Evolutionary conservation across 2,113 vertebrate species (phyloP), one percentile per base, ranked within the genome.

Genomic region (Mus musculus): DNA sequence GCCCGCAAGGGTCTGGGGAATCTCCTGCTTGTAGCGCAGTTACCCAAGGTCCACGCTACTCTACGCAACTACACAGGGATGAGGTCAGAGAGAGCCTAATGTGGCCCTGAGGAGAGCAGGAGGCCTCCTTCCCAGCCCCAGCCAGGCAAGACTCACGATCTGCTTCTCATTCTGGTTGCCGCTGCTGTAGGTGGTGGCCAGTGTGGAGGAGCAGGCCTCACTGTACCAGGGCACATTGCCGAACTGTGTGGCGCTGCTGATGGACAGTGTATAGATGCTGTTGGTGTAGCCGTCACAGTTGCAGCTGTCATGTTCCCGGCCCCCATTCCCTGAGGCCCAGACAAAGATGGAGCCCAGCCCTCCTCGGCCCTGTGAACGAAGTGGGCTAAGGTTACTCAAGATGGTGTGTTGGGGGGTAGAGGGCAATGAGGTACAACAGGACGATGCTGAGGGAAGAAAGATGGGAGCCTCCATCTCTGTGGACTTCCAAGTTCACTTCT

Each of bases 251-350:
- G 99, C 99, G 97, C 99, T 99, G 99, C 99, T 99, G 98, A 99
- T 99, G 98, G 99, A 99, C 96, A 99, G 98, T 0, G 99, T 99
- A 99, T 99, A 99, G 98, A 99, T 99, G 98, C 99, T 99, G 98
- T 99, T 99, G 98, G 99, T 99, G 99, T 99, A 99, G 98, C 99
- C 99, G 0, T 99, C 99, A 14, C 99, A 99, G 99, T 99, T 99
- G 97, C 99, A 99, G 99, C 99, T 99, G 99, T 99, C 99, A 8
- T 99, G 99, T 93, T 99, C 99, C 0, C 99, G 99, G 91, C 99
- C 99, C 52, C 99, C 99, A 0, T 99, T 99, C 39, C 99, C 99
- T 0, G 99, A 99, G 0, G 99, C 99, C 99, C 99, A 99, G 96
- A 99, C 99, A 9, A 99, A 99, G 98, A 99, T 99, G 97, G 99